Evolutionary conservation across 2,888 invertebrate species (phyloP), one percentile per base, ranked within the genome.

Genomic region (Drosophila anomalata): DNA sequence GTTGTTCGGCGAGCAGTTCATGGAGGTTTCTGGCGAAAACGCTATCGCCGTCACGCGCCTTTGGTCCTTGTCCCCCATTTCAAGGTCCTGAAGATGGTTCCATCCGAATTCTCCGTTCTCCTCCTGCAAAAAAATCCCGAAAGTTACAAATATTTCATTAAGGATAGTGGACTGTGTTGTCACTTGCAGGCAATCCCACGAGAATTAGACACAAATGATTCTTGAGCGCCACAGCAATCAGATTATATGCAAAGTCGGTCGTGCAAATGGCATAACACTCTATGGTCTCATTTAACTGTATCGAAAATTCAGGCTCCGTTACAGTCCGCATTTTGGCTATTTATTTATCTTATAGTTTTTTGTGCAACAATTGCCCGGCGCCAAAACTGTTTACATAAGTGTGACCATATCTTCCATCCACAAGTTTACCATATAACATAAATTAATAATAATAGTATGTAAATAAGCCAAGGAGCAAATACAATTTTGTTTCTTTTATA

Each of bases 191-290:
- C 90, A 94, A 93, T 75, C 92, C 92, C 5, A 94, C 81, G 50
- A 93, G 90, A 5, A 93, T 93, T 17, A 95, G 89, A 12, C 94
- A 88, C 31, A 95, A 92, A 89, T 93, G 93, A 42, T 93, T 93
- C 44, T 92, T 89, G 53, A 94, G 92, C 0, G 94, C 94, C 47
- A 95, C 92, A 54, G 94, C 93, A 63, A 95, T 90, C 48, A 95
- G 90, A 89, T 94, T 94, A 77, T 94, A 94, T 1, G 94, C 95
- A 93, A 94, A 94, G 87, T 94, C 94, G 77, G 92, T 94, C 2
- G 93, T 93, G 14, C 95, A 95, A 69, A 94, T 93, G 84, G 94
- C 93, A 24, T 94, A 93, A 63, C 92, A 92, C 47, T 93, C 91
- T 47, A 95, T 93, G 88, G 93, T 92, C 20, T 94, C 93, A 52